A percentile compares a stretch with the other conserved stretches of the same genome.
These are phyloP conservation scores for Auanema sp. DNA, from an alignment of 2,888 invertebrate species.

Conservation along the genomic window DNA sequence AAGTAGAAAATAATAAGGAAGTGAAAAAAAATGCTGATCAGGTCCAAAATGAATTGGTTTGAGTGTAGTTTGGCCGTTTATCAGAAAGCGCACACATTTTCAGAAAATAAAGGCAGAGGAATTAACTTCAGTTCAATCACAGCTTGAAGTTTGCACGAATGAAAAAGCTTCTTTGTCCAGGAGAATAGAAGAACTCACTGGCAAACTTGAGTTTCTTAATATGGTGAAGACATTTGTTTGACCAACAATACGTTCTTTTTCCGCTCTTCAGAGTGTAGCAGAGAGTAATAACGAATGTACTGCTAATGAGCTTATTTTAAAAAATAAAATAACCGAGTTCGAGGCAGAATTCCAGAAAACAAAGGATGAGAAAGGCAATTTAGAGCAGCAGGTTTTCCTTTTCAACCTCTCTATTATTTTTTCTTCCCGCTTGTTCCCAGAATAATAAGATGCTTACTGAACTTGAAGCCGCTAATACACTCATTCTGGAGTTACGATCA, in stretches of 20 bases:
- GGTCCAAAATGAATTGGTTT: conserved; percentile 19
- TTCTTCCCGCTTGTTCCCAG: not conserved
- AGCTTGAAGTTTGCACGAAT: no score
- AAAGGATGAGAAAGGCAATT: conserved; percentile 7
- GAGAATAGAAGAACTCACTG: no score
- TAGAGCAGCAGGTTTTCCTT: conserved; percentile 1
- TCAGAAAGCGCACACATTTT: not conserved
- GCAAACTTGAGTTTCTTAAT: no score
- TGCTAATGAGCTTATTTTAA: conserved; percentile 16
- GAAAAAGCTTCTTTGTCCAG: no score
- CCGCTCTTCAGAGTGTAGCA: not conserved
- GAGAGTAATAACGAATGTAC: conserved; percentile 10
- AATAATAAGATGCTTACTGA: not conserved
- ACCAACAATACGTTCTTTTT: not conserved
- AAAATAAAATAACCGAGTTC: conserved; percentile 8
- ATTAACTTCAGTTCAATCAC: no score
- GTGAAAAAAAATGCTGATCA: conserved; percentile 27
- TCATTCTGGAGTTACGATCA: not conserved
- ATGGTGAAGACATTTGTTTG: not conserved
- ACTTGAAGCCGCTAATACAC: not conserved
- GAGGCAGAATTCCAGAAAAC: conserved; percentile 1
- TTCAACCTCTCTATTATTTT: conserved; percentile 1
- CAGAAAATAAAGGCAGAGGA: no score
- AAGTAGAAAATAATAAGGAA: conserved; percentile 32
- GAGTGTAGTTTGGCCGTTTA: not conserved